Percentiles rank a stretch among this genome's conserved stretches.
phyloP scores from a whole-genome alignment of 2,113 vertebrate species.

The Ornithorhynchus anatinus region DNA sequence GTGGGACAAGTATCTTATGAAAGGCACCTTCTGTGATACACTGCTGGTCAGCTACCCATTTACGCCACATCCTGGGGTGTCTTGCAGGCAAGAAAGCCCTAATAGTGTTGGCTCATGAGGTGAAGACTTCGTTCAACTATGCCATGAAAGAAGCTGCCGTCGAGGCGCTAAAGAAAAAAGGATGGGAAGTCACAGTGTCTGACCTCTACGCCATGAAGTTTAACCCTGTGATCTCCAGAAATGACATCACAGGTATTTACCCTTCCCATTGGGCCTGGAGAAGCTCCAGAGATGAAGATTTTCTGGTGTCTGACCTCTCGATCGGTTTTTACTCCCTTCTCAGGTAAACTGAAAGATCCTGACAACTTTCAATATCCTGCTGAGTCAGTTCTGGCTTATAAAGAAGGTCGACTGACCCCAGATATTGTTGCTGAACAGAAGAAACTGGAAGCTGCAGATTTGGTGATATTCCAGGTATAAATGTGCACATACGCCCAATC shows the following conservation, averaged over 20 bases:
- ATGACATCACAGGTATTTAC: slow-evolving; percentile 70
- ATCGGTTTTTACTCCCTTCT: neutral
- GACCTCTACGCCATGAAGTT: slow-evolving; percentile 82
- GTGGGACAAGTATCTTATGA: too few species aligned
- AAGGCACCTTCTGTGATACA: too few species aligned
- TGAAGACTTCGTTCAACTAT: slow-evolving; percentile 74
- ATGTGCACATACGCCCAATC: too few species aligned
- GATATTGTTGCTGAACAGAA: slow-evolving; percentile 77
- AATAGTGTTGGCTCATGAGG: slow-evolving; percentile 77
- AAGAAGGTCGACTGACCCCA: slow-evolving; percentile 66
- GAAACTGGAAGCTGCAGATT: slow-evolving; percentile 74
- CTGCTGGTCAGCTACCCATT: neutral
- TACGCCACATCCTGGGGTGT: neutral
- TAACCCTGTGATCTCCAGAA: slow-evolving; percentile 70
- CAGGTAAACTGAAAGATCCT: slow-evolving; percentile 66
- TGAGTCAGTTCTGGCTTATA: slow-evolving; percentile 68
- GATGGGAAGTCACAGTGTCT: slow-evolving; percentile 71
- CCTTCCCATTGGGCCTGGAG: neutral
- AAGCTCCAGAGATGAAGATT: neutral
- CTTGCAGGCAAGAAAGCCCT: slow-evolving; percentile 62
- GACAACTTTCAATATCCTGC: slow-evolving; percentile 67
- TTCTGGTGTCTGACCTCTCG: too few species aligned
- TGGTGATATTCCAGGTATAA: slow-evolving; percentile 81
- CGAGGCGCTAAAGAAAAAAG: slow-evolving; percentile 58
- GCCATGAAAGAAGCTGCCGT: slow-evolving; percentile 76